Evolutionary conservation across 2,888 invertebrate species (phyloP), one percentile per base, ranked within the genome.

Genomic region (Cyrtodaria siliqua): DNA sequence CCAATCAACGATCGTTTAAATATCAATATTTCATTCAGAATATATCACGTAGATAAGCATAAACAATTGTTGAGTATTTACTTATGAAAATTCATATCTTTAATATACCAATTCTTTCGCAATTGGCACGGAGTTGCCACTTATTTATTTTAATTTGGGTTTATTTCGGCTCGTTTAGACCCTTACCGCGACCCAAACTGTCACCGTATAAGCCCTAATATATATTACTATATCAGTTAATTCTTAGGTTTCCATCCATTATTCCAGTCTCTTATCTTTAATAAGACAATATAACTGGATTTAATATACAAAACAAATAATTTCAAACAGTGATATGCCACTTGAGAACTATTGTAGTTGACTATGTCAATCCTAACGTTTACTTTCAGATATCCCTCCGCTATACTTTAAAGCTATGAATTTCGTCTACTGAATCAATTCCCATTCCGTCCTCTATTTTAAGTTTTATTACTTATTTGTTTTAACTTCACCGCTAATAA

Each of bases 281-380:
- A 73, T 72, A 72, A 72, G 78, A 77, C 72, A 72, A 71, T 72
- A 77, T 67, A 68, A 72, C 47, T 24, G 29, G 59, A 53, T 68
- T 79, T 74, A 70, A 79, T 74, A 74, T 79, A 79, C 79, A 61
- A 71, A 79, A 67, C 62, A 79, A 79, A 79, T 71, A 79, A 55
- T 52, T 40, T 67, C 33, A 60, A 57, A 53, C 52, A 23, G n/a
- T 55, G 66, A 79, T 79, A 67, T 66, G 18, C 56, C 52, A 57
- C 70, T 79, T 62, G 52, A 79, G 29, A 24, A 12, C 18, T 26
- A 6, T 38, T 64, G 55, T 59, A 47, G 40, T 53, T 55, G 40
- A 60, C 55, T 57, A 60, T 42, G 18, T 59, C 57, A 75, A 61
- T 49, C 12, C 33, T 29, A 20, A 20, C 24, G 50, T 50, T 61